Percentiles rank a stretch among this genome's conserved stretches.
Conservation (phyloP, 2,888 invertebrate genomes). For the Theodoxus fluviatilis region DNA sequence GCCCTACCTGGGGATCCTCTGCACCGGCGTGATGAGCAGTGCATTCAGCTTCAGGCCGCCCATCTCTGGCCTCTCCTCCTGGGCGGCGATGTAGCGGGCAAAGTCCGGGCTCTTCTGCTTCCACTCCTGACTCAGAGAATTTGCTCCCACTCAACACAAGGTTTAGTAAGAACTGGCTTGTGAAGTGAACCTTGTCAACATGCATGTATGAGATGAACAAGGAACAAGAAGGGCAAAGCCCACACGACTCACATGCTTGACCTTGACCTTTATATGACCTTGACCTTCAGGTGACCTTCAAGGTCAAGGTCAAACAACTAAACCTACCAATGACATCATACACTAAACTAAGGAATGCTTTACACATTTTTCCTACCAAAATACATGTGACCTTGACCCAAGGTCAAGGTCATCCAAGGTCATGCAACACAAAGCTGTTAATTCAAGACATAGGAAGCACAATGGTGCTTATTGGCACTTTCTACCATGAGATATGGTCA, state of each 20-base stretch:
- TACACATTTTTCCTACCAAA: neutral
- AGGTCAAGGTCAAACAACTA: too few species aligned
- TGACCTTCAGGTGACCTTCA: too few species aligned
- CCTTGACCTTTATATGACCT: too few species aligned
- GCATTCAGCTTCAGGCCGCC: conserved; percentile 74
- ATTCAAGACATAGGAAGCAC: too few species aligned
- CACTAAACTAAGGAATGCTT: neutral
- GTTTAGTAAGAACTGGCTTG: neutral
- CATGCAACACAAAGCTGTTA: too few species aligned
- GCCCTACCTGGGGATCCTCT: conserved; percentile 73
- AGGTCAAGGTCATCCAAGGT: neutral
- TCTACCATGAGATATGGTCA: too few species aligned
- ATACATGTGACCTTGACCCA: neutral
- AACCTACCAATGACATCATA: too few species aligned
- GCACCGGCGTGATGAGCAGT: conserved; percentile 79
- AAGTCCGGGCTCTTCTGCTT: conserved; percentile 57
- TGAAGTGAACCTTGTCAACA: neutral
- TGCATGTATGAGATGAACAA: neutral
- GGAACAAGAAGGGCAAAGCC: neutral
- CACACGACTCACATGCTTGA: too few species aligned
- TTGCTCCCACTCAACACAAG: neutral
- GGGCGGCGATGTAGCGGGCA: conserved; percentile 60
- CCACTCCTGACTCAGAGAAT: conserved; percentile 55
- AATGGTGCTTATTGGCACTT: too few species aligned
- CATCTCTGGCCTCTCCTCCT: conserved; percentile 77